Evolutionary conservation across 35 echinoderm and acorn worm genomes (phyloP), one percentile per base, ranked within the genome.

Genomic region (Lytechinus variegatus): DNA sequence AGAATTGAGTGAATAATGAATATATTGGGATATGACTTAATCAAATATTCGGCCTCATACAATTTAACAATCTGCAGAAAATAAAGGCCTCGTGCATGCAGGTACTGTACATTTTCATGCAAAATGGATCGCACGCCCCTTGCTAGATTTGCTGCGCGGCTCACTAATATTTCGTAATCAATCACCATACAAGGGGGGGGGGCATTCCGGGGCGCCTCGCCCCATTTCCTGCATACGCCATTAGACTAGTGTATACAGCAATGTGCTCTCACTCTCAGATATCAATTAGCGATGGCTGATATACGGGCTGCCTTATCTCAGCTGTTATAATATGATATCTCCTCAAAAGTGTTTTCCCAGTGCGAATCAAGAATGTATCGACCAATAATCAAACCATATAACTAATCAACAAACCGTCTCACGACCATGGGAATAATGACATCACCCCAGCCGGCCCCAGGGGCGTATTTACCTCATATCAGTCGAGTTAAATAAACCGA

Each of bases 281-380:
- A 79, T 79, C 66, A 79, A 79, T 79, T 79, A 79, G 66, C 66
- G 66, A 24, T 79, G 14, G 66, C 0, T 79, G 66, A 79, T 79
- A 79, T 79, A 79, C 66, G 66, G n/a, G 66, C 8, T 79, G 14
- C 66, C 66, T 79, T 79, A 79, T 79, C 66, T 79, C 66, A 79
- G 66, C 66, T 79, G 66, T 79, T 79, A 79, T 79, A 79, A 79
- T 79, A 79, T 79, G 66, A 79, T 79, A 79, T 79, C 66, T 79
- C 66, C 66, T 79, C 66, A 79, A 79, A 79, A 79, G 66, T 79
- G 66, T 79, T 79, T 79, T 79, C 8, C 12, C 66, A 79, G 66
- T 79, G 66, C 66, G 66, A 79, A 79, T 79, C 66, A 79, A 79
- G 66, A 79, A 79, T 79, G 66, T 79, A 79, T 24, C 66, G 19